Evolutionary conservation across 2,113 vertebrate genomes (phyloP).

Genomic region (Tyrannus savana): DNA sequence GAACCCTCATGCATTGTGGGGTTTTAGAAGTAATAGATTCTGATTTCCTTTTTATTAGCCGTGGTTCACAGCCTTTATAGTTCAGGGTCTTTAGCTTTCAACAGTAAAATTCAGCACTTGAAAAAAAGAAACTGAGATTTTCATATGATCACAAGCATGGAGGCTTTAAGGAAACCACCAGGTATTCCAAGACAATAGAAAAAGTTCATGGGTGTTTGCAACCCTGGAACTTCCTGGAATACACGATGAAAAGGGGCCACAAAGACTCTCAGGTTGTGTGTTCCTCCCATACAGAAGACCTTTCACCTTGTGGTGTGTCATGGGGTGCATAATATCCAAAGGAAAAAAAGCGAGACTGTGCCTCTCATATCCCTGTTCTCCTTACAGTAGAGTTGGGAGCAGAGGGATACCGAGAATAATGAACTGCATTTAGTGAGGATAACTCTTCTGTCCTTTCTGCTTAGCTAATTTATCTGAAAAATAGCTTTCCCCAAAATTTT

Average conservation of each 20-base stretch:
- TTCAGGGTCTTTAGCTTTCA: not conserved
- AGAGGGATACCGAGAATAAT: not conserved
- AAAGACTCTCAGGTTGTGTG: not conserved
- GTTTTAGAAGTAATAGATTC: not conserved
- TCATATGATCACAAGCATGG: not conserved
- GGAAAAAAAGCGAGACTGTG: not conserved
- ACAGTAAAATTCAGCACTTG: not conserved
- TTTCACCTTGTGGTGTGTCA: not conserved
- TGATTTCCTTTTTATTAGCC: not conserved
- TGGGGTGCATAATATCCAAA: not conserved
- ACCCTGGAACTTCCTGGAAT: not conserved
- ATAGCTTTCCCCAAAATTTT: not conserved
- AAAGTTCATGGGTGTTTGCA: not conserved
- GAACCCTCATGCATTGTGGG: not conserved
- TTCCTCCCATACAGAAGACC: not conserved
- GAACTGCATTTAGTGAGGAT: not conserved
- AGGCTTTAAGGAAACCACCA: not conserved
- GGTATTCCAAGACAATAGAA: not conserved
- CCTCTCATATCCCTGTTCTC: not conserved
- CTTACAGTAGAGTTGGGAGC: not conserved
- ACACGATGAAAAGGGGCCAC: not conserved
- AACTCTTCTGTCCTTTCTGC: not conserved
- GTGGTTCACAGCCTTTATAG: not conserved
- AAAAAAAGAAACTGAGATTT: not conserved
- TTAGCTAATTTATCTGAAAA: not conserved